Evolutionary conservation across 2,888 invertebrate genomes (phyloP).

Genomic region (Agriopis leucophaearia): DNA sequence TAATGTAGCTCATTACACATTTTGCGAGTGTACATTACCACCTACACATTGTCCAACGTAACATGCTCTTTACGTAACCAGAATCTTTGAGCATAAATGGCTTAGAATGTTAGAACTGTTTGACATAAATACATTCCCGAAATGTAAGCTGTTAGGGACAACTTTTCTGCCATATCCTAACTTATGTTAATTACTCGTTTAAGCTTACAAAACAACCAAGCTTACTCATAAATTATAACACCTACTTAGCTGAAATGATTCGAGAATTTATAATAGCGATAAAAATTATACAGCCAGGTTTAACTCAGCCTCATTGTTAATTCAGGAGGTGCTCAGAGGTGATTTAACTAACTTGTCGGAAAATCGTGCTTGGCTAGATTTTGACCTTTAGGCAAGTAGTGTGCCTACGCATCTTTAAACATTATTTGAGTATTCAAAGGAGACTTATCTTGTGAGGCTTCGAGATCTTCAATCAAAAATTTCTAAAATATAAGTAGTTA

Average conservation of each 20-base stretch:
- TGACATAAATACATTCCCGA: not conserved
- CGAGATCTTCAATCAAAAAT: not conserved
- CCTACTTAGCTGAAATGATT: slow-evolving; percentile 18
- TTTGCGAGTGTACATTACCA: too few species aligned
- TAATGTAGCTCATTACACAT: too few species aligned
- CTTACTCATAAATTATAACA: slow-evolving; percentile 21
- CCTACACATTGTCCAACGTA: too few species aligned
- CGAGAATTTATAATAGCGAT: slow-evolving; percentile 30
- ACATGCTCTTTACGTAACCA: too few species aligned
- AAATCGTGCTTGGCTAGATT: slow-evolving; percentile 25
- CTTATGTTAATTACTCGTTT: not conserved
- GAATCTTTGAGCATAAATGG: too few species aligned
- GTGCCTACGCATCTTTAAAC: not conserved
- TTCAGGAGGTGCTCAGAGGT: slow-evolving; percentile 29
- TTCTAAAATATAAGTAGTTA: not conserved
- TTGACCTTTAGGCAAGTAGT: slow-evolving; percentile 8
- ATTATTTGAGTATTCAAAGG: not conserved
- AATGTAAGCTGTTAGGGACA: not conserved
- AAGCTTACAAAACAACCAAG: slow-evolving; percentile 6
- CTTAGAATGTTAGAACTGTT: not conserved
- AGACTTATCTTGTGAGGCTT: not conserved
- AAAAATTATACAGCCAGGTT: slow-evolving; percentile 31
- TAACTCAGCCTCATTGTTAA: slow-evolving; percentile 30
- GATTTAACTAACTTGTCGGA: slow-evolving; percentile 28
- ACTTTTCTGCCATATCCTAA: not conserved